These are phyloP conservation scores for Morpho helenor DNA, from an alignment of 2,888 invertebrate genomes.

Conservation along the genomic window DNA sequence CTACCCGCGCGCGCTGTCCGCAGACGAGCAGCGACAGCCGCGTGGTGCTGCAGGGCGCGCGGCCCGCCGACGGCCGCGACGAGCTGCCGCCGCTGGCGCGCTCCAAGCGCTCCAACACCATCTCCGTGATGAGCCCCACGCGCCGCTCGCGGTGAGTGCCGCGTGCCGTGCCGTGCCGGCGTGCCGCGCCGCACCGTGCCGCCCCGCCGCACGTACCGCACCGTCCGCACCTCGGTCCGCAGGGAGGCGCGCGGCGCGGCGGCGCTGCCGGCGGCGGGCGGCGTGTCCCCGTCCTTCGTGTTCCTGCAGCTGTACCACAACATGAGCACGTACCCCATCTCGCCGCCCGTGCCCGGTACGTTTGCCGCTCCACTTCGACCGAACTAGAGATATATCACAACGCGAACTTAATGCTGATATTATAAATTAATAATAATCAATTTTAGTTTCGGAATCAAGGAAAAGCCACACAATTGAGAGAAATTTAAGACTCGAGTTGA, in stretches of 20 bases:
- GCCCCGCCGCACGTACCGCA: constrained; percentile 31
- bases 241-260: constrained; percentile 20
- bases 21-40: constrained; percentile 66
- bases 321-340: constrained; percentile 79
- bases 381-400: not conserved
- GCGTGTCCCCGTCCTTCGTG: constrained; percentile 93
- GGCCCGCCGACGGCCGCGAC: constrained; percentile 42
- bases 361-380: not conserved
- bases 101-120: constrained; percentile 85
- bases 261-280: constrained; percentile 82
- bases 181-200: constrained; percentile 29
- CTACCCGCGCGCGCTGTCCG: not conserved
- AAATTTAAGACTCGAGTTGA: too few species aligned
- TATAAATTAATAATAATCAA: too few species aligned
- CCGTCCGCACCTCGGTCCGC: constrained; percentile 28
- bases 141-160: constrained; percentile 50
- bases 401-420: too few species aligned
- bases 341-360: constrained; percentile 58
- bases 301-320: constrained; percentile 94
- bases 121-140: constrained; percentile 91
- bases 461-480: too few species aligned
- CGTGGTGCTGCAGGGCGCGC: constrained; percentile 34
- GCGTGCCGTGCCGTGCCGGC: constrained; percentile 33
- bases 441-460: too few species aligned
- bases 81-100: constrained; percentile 78